Conservation (phyloP, 2,797 vertebrate genomes). For the Dendrocincla fuliginosa region DNA sequence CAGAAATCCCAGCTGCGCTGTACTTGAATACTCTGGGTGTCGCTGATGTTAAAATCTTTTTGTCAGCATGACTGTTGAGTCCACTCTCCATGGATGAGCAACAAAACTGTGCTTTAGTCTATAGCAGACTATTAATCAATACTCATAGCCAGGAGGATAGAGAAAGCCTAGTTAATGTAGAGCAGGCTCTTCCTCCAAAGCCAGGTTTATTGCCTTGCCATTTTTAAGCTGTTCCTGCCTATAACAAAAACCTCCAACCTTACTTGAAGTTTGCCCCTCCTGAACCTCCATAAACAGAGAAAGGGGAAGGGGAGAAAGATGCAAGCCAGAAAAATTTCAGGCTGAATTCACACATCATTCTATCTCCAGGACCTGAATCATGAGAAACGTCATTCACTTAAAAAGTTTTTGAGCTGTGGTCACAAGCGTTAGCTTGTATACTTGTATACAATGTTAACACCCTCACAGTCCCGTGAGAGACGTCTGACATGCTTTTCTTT, state of each 20-base stretch:
- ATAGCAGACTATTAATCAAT: neutral
- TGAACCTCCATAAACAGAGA: too few species aligned
- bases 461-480: rapidly evolving
- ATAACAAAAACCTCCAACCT: neutral
- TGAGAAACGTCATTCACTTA: rapidly evolving
- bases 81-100: neutral
- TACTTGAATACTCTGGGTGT: neutral
- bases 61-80: neutral
- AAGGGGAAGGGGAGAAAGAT: neutral
- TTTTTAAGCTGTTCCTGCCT: neutral
- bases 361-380: neutral
- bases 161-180: neutral
- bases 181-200: neutral
- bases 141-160: neutral
- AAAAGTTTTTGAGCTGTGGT: neutral
- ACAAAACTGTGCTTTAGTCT: neutral
- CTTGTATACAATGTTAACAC: neutral
- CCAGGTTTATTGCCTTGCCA: neutral
- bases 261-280: neutral
- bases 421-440: neutral
- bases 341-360: neutral
- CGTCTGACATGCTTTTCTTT: neutral
- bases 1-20: neutral
- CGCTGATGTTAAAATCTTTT: neutral
- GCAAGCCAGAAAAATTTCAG: neutral